These are phyloP conservation scores for Porites lobata DNA, from an alignment of 92 coral and sea anemone genomes.

Conservation along the genomic window DNA sequence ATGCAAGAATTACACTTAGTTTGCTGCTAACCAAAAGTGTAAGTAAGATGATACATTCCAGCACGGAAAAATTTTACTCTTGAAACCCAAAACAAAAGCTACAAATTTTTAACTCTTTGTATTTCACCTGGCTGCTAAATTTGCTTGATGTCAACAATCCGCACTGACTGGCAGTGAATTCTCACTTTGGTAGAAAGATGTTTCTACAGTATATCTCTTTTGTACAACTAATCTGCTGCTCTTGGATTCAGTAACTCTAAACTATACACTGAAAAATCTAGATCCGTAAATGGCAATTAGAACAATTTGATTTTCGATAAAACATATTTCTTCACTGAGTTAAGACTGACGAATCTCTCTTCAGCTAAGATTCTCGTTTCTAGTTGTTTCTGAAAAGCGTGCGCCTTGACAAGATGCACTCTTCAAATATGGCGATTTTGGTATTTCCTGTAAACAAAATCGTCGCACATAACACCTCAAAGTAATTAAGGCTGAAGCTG, in stretches of 20 bases:
- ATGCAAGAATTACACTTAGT: background rate
- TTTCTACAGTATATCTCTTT: background rate
- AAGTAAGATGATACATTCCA: slow-evolving; percentile 2
- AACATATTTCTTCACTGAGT: background rate
- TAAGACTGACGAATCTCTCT: background rate
- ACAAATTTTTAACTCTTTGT: background rate
- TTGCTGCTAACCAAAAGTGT: background rate
- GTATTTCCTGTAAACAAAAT: slow-evolving; percentile 69
- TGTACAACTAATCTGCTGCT: background rate
- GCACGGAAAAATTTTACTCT: background rate
- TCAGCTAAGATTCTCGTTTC: background rate
- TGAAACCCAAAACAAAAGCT: background rate
- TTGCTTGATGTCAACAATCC: background rate
- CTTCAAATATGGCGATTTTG: slow-evolving; percentile 56
- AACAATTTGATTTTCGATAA: background rate
- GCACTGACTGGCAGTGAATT: background rate
- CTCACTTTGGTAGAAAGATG: background rate
- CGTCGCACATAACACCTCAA: slow-evolving; percentile 16
- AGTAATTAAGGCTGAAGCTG: slow-evolving; percentile 41
- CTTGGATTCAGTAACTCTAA: background rate
- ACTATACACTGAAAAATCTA: background rate
- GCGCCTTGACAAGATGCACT: background rate
- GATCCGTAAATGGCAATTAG: background rate
- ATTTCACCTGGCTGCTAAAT: background rate
- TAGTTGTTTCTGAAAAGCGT: slow-evolving; percentile 9